Conservation (phyloP, 2,888 invertebrate species). For the Sinopyrophorus schimmeli region DNA sequence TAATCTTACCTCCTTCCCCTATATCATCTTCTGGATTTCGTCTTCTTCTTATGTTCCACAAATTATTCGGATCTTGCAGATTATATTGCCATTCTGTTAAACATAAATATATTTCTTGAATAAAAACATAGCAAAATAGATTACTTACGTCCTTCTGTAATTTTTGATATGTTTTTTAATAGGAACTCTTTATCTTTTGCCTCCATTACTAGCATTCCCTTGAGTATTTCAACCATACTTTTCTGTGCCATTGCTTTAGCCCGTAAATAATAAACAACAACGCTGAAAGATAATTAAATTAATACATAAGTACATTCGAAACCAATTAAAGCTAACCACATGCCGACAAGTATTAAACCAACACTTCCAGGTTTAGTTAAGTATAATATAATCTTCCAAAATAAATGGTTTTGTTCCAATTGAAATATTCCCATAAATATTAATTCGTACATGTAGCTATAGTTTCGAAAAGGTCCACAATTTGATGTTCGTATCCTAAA, state of each 20-base stretch:
- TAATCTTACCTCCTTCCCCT: conserved; percentile 4
- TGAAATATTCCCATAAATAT: conserved; percentile 61
- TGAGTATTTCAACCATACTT: conserved; percentile 63
- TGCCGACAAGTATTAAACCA: conserved; percentile 61
- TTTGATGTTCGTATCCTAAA: conserved; percentile 59
- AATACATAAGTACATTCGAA: background rate
- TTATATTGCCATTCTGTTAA: conserved; percentile 27
- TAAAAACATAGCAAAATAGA: background rate
- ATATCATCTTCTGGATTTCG: background rate
- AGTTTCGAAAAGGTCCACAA: conserved; percentile 68
- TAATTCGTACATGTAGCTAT: conserved; percentile 61
- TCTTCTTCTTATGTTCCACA: background rate
- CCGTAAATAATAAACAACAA: conserved; percentile 65
- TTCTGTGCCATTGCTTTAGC: conserved; percentile 65
- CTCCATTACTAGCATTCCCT: conserved; percentile 67
- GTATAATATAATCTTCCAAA: conserved; percentile 57
- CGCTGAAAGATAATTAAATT: conserved; percentile 52
- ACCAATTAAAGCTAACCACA: conserved; percentile 59
- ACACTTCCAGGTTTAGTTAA: conserved; percentile 65
- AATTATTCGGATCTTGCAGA: conserved; percentile 2
- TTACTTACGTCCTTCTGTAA: conserved; percentile 62
- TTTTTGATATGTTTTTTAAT: conserved; percentile 63
- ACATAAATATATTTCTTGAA: no score
- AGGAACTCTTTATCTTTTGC: conserved; percentile 73
- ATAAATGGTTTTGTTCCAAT: conserved; percentile 54